Base-by-base conservation (phyloP, 1,140 invertebrate genomes). In the Penaeus indicus region DNA sequence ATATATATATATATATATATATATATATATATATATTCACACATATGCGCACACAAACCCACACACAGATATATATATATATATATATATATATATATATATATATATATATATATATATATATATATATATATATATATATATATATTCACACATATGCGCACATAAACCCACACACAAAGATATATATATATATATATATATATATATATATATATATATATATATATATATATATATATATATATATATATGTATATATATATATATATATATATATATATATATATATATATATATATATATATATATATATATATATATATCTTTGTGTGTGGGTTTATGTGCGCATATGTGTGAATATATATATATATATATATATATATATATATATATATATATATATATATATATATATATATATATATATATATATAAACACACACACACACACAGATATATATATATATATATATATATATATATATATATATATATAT, bases 221-320 rank as follows among this genome's bases (percentile, higher is more conserved):
- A 3, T 13, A 8, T 27, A 8, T n/a, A 8, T 16, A 3, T 18
- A 0, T 16, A 8, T n/a, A 75, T 27, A 75, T 13, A 27, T 27
- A 60, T 80, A 60, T 80, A 54, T 80, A 54, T 80, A 80, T 80
- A 80, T 80, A 80, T 80, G 54, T 80, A 54, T 80, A 80, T 80
- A 80, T 80, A 80, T 54, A 80, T 80, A 80, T 80, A 80, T 80
- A 54, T 80, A 80, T 80, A 80, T 54, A 80, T 80, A 54, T 80
- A 80, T 80, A 60, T 60, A 80, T 60, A 18, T 60, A 2, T 80
- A 80, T 80, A 80, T 80, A 80, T 54, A 80, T 80, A 80, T 80
- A 80, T 80, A 54, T 80, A 80, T 80, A 80, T 54, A 80, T 80
- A 54, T 80, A 80, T 80, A 80, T 80, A 80, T 80, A 80, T 80